These are phyloP conservation scores for Myopa tessellatipennis DNA, from an alignment of 2,888 invertebrate species.

Conservation along the genomic window DNA sequence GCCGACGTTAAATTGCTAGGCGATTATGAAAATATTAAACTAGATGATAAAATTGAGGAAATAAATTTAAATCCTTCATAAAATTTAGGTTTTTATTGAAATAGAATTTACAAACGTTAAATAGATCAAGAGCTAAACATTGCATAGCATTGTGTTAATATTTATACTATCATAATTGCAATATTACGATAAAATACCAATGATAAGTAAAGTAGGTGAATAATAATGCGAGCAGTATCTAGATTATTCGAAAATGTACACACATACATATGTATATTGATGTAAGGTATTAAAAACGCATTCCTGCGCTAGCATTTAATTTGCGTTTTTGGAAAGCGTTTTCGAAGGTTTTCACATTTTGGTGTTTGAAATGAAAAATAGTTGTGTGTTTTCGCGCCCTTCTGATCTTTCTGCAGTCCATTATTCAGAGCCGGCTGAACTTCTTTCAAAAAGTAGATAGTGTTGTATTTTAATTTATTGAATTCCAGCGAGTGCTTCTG, in stretches of 20 bases:
- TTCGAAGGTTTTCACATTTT: slow-evolving; percentile 63
- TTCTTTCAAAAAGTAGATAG: slow-evolving; percentile 61
- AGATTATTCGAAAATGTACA: too few species aligned
- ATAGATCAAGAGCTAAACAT: too few species aligned
- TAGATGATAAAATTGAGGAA: slow-evolving; percentile 53
- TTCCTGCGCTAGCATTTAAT: slow-evolving; percentile 56
- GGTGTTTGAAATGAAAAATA: slow-evolving; percentile 63
- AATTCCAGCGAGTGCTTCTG: slow-evolving; percentile 66
- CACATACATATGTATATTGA: too few species aligned
- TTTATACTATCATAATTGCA: background rate
- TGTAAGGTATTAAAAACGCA: background rate
- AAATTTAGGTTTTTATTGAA: background rate
- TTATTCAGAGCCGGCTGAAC: slow-evolving; percentile 15
- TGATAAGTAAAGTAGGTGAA: too few species aligned
- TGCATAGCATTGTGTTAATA: too few species aligned
- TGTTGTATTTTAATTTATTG: slow-evolving; percentile 64
- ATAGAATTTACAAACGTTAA: too few species aligned
- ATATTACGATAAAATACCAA: too few species aligned
- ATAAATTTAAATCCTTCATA: slow-evolving; percentile 10
- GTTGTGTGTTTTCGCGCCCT: slow-evolving; percentile 46
- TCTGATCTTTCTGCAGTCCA: background rate
- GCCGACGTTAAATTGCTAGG: slow-evolving; percentile 45
- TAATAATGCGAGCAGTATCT: too few species aligned
- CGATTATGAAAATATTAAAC: background rate
- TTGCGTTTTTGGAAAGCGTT: slow-evolving; percentile 63